These are phyloP conservation scores for Aptenodytes patagonicus DNA, from an alignment of 2,113 vertebrate species.

Conservation along the genomic window DNA sequence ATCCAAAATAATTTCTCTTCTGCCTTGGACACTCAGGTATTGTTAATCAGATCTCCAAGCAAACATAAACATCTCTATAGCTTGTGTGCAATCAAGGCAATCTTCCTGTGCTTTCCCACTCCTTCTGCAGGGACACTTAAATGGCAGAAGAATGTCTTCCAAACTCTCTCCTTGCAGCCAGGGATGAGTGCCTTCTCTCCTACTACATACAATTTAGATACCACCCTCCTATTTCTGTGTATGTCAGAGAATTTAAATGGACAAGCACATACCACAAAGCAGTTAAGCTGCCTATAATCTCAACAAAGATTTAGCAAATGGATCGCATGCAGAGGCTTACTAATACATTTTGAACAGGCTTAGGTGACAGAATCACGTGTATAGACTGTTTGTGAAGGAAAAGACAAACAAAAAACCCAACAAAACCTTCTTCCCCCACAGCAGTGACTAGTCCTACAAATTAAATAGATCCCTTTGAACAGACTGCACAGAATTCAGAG, in stretches of 20 bases:
- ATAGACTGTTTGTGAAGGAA: not conserved
- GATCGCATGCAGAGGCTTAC: not conserved
- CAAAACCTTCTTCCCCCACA: not conserved
- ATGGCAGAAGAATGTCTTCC: not conserved
- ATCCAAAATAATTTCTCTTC: not conserved
- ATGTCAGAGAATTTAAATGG: not conserved
- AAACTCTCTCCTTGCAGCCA: not conserved
- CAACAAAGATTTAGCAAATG: not conserved
- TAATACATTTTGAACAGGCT: not conserved
- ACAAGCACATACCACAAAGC: not conserved
- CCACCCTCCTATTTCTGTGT: not conserved
- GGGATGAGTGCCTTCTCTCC: not conserved
- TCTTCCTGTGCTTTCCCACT: not conserved
- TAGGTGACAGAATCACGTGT: not conserved
- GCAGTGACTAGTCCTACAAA: not conserved
- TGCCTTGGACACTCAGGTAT: not conserved
- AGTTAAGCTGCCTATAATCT: not conserved
- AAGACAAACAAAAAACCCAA: not conserved
- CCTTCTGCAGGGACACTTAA: not conserved
- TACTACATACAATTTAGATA: not conserved
- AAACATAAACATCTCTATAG: not conserved
- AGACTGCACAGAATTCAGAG: not conserved
- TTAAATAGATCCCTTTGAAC: not conserved
- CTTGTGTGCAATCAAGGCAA: not conserved
- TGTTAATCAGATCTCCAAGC: not conserved